Percentiles rank a stretch among this genome's conserved stretches.
Evolutionary conservation across 2,888 invertebrate genomes (phyloP).

Genomic region (Drosophila ochracea): DNA sequence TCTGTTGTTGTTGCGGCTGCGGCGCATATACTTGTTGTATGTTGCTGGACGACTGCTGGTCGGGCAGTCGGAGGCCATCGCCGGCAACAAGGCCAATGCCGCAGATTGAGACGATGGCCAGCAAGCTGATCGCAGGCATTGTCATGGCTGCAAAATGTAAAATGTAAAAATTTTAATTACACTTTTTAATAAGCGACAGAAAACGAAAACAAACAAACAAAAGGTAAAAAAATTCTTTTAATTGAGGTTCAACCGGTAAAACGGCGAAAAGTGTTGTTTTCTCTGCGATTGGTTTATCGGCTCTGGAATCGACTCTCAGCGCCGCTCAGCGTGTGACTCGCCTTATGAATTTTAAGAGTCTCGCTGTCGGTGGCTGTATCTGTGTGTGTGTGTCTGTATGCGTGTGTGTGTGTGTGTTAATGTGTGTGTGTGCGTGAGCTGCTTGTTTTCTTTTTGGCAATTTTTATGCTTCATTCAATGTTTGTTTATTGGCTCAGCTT

Average conservation of each 20-base stretch:
- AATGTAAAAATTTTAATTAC: slow-evolving; percentile 57
- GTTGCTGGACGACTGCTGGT: slow-evolving; percentile 80
- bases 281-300: slow-evolving; percentile 51
- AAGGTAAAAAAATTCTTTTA: slow-evolving; percentile 22
- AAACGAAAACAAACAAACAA: slow-evolving; percentile 11
- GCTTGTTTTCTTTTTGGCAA: slow-evolving; percentile 50
- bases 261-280: slow-evolving; percentile 56
- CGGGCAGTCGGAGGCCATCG: slow-evolving; percentile 87
- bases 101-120: slow-evolving; percentile 85
- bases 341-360: slow-evolving; percentile 21
- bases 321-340: slow-evolving; percentile 11
- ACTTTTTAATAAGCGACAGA: slow-evolving; percentile 41
- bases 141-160: slow-evolving; percentile 74
- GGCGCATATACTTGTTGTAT: slow-evolving; percentile 70
- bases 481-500: slow-evolving; percentile 50
- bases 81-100: slow-evolving; percentile 86
- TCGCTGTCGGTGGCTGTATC: not conserved
- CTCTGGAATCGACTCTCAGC: slow-evolving; percentile 43
- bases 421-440: slow-evolving; percentile 2
- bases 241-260: slow-evolving; percentile 52
- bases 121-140: slow-evolving; percentile 77
- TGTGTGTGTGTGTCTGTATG: not conserved
- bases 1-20: slow-evolving; percentile 59
- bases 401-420: not conserved
- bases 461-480: slow-evolving; percentile 43